phyloP scores from a whole-genome alignment of 2,797 vertebrate genomes.

The Hirundo rustica region DNA sequence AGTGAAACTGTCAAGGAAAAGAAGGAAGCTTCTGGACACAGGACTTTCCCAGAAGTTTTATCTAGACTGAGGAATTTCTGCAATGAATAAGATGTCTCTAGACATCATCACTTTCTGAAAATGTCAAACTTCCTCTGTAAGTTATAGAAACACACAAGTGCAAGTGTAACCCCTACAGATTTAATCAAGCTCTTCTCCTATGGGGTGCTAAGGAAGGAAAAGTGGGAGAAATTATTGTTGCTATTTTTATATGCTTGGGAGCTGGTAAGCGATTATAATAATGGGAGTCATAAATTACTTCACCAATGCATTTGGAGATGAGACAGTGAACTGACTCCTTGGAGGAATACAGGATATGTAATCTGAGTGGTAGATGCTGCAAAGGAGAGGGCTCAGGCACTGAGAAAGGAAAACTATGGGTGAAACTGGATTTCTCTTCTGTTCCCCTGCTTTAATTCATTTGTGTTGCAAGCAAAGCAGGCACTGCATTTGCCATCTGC shows the following conservation, averaged over 20 bases:
- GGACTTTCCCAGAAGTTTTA: not conserved
- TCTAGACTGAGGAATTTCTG: not conserved
- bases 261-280: slow-evolving; percentile 47
- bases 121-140: not conserved
- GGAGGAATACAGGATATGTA: not conserved
- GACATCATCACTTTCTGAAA: not conserved
- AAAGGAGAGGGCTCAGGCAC: not conserved
- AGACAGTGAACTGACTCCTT: slow-evolving; percentile 35
- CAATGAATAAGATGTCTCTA: not conserved
- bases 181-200: slow-evolving; percentile 27
- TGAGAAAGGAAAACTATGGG: not conserved
- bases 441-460: not conserved
- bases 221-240: slow-evolving; percentile 55
- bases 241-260: slow-evolving; percentile 61
- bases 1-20: not conserved
- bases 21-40: not conserved
- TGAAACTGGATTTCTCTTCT: not conserved
- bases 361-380: not conserved
- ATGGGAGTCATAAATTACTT: slow-evolving; percentile 55
- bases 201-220: slow-evolving; percentile 37
- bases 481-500: not conserved
- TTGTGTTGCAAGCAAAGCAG: not conserved
- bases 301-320: slow-evolving; percentile 38
- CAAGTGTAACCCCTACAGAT: slow-evolving; percentile 17
- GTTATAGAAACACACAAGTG: not conserved